Evolutionary conservation across 2,113 vertebrate species (phyloP), one percentile per base, ranked within the genome.

Genomic region (Phodopus roborovskii): DNA sequence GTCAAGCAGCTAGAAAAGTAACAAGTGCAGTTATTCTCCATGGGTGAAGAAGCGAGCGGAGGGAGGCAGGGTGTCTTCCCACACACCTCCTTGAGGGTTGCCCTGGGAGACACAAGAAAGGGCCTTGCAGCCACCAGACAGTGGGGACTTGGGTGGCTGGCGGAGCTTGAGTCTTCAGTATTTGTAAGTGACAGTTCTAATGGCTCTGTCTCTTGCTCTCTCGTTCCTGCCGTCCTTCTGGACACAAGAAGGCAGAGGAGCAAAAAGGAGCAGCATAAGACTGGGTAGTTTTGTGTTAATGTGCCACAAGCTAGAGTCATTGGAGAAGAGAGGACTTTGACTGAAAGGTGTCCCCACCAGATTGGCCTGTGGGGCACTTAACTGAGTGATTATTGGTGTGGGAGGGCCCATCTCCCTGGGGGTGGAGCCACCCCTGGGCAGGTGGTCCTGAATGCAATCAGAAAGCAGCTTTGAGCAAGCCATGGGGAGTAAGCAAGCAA

Each of bases 121-220:
- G 8, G 13, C 12, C 4, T 20, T 50, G 2, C 77, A 70, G 93
- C 56, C 75, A 64, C 15, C 88, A 95, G 81, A 91, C 91, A 66
- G 20, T 28, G 36, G 86, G 86, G 20, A 20, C 64, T 96, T 24
- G 60, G 1, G 60, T 83, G 92, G 81, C 48, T 74, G 91, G 88
- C 7, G 0, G 85, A 79, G 62, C 56, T 87, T 45, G 62, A 33
- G 56, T 85, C 88, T 95, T 97, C 92, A 88, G 78, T 95, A 95
- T 94, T 97, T 94, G 92, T 97, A 88, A 95, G 82, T 7, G 2
- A 58, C 62, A 86, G 53, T 75, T 94, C 88, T 45, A 4, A 45
- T 48, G 45, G 58, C 19, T 42, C 88, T 10, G 13, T 36, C 75
- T 56, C 53, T 56, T 56, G 53, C 12, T 17, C 16, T 53, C 75